Base-by-base conservation (phyloP, 2,888 invertebrate genomes). In the Heteromurus nitidus region DNA sequence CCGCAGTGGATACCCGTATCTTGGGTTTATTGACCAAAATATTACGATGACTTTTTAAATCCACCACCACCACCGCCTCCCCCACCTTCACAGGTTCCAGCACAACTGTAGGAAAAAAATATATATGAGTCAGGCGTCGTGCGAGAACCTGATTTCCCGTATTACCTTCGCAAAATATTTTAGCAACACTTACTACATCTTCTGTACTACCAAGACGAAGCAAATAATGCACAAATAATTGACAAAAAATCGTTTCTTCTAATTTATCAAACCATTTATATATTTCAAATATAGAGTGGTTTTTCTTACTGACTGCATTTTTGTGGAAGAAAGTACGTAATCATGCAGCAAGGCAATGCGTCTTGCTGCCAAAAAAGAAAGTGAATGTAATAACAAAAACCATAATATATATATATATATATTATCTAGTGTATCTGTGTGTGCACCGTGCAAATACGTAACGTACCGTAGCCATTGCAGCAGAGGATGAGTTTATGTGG, bases 21-120 rank as follows among this genome's bases (percentile, higher is more conserved):
- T 55, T 98, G 98, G 98, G 96, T 98, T 89, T 96, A 96, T 92
- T 96, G 94, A 95, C 93, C 92, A 89, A 85, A 67, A 82, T 67
- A 77, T 58, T 82, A 80, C 73, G 80, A 80, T 22, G 80, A 80
- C 62, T 80, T 80, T 74, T 73, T 73, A 68, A 72, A 72, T 53
- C 67, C 80, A 36, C 80, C 80, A 50, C 80, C 80, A 42, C 80
- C 80, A 28, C 80, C 80, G 31, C 80, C 80, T 58, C 80, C 80
- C 24, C 80, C 80, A 50, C 58, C 60, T 42, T 72, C 72, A 74
- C 80, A 80, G 58, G 47, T 31, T 74, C 74, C 60, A 60, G 80
- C 80, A 73, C 80, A 80, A 68, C 60, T 80, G 53, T 80, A 80
- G 67, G 65, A 36, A 67, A 31, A 65, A 68, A 9, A n/a, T n/a